Base-by-base conservation (phyloP, 2,888 invertebrate species). In the Trichogramma evanescens region DNA sequence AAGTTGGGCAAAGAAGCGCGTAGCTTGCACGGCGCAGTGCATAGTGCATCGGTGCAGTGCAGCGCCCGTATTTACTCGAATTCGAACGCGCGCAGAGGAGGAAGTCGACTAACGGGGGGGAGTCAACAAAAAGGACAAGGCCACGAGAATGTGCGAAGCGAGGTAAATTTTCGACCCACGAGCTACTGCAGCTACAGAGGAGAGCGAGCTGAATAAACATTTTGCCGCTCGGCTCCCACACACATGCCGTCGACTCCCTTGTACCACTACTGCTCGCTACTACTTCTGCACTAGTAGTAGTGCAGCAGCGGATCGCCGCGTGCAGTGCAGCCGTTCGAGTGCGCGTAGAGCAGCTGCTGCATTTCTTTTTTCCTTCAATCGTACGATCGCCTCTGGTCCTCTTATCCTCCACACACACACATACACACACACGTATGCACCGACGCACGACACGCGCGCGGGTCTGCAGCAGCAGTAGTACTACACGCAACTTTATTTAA, bases 191-290 rank as follows among this genome's bases (percentile, higher is more conserved):
- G 26, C 26, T 26, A 2, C 2, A 26, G 26, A 26, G 26, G 26
- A 26, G 26, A 26, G 26, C 26, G 26, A 26, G 54, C 48, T 58
- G 54, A 54, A 58, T 58, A 58, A 54, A 58, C 50, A 54, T 58
- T 54, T 50, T 6, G 40, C 56, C n/a, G 38, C 39, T n/a, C 10
- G n/a, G 39, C 40, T 40, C 26, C 8, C 9, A 5, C 52, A 41
- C 52, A 41, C 41, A 42, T 41, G 50, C 44, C 50, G 39, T 42
- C 38, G 10, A 8, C 1, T 41, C 50, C 44, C 50, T 54, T 58
- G 26, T 26, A 26, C 26, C 3, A 26, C 26, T 26, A 26, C 26
- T 3, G 26, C 26, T 26, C 2, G 26, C 26, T 26, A 26, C 26
- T 53, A 13, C 3, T n/a, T n/a, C n/a, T 51, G 4, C 39, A 9